Base-by-base conservation (phyloP, 2,888 invertebrate species). In the Mechanitis messenoides region DNA sequence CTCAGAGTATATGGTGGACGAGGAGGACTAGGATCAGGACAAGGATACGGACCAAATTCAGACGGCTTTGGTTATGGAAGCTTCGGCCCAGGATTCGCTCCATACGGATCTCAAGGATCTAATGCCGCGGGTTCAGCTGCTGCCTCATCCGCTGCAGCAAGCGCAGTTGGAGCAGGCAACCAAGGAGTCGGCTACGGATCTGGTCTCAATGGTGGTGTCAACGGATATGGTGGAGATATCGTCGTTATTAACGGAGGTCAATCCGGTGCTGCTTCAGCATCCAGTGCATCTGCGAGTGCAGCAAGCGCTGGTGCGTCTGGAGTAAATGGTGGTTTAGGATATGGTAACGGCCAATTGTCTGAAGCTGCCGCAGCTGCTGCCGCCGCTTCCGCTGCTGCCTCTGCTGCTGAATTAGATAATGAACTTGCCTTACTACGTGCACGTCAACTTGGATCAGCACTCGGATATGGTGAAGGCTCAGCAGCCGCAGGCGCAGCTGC, bases 41-140 rank as follows among this genome's bases (percentile, higher is more conserved):
- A 47, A 6, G 20, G 7, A 9, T 33, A 28, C 11, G 55, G 58
- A n/a, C 33, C 55, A 58, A 7, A 11, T 20, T 20, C 20, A 20
- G 20, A 20, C 20, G 20, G 20, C 20, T 20, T 20, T 20, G 42
- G 12, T 47, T 45, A 12, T 46, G 55, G 59, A 2, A 7, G 5
- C 7, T 28, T 60, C 59, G 3, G 58, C 64, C n/a, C 53, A 38
- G 38, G 38, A 38, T 38, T 38, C 38, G 45, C 11, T 28, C 61
- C 33, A 63, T 46, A 60, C 38, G 63, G 45, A 53, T 38, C 42
- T 46, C 56, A 53, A 55, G 60, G 60, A 1, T 45, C 63, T 7
- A 9, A 45, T 7, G 47, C 60, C 46, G 60, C 60, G 20, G 53
- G 33, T 20, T 38, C 59, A 28, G 64, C 68, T 4, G 33, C 64